Evolutionary conservation across 2,888 invertebrate species (phyloP).

Genomic region (Mesorhabditis sp.): DNA sequence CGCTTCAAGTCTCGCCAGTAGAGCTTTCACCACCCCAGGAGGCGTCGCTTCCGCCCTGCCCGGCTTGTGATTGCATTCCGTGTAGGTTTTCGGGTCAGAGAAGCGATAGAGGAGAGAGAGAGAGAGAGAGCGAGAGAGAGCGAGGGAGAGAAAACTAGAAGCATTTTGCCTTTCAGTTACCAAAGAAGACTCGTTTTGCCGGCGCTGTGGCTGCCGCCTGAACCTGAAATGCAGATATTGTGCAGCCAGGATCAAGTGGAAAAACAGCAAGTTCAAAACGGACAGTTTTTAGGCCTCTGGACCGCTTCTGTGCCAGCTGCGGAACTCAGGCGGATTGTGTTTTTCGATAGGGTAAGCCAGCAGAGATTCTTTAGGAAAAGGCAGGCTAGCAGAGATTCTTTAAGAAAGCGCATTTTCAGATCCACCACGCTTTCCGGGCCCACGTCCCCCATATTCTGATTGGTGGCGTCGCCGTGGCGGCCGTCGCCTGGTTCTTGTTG

Average conservation of each 20-base stretch:
- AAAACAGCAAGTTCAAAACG: not conserved
- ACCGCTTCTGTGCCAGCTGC: not conserved
- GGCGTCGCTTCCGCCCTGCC: not conserved
- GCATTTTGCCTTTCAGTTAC: not conserved
- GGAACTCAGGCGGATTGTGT: not conserved
- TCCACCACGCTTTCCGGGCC: conserved; percentile 4
- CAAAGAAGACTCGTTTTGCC: not conserved
- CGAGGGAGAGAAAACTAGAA: not conserved
- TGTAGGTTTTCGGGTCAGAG: not conserved
- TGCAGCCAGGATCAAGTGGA: not conserved
- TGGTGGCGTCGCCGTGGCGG: not conserved
- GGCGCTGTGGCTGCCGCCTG: not conserved
- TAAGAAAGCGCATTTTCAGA: not conserved
- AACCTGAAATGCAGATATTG: not conserved
- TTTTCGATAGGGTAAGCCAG: not conserved
- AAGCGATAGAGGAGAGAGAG: too few relatives aligned
- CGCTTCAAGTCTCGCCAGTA: too few relatives aligned
- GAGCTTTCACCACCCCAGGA: too few relatives aligned
- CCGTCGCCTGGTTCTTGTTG: not conserved
- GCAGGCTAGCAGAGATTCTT: not conserved
- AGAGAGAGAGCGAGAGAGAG: too few relatives aligned
- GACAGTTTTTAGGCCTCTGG: not conserved
- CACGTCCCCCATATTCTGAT: not conserved
- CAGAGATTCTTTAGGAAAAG: not conserved
- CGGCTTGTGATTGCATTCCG: not conserved